phyloP scores from a whole-genome alignment of 2,888 invertebrate species.

The Tenthredo scrophulariae region DNA sequence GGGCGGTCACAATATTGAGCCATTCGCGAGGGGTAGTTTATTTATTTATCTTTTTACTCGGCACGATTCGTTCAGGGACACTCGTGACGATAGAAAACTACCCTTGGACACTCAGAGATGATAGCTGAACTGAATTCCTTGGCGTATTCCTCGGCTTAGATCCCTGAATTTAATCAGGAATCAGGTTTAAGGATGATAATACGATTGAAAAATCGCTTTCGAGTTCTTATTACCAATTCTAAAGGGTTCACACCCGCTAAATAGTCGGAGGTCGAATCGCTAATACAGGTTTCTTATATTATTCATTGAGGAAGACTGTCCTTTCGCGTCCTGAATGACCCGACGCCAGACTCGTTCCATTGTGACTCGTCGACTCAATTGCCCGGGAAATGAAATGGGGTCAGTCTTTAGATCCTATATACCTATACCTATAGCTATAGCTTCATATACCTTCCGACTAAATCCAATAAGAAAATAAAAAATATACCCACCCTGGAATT shows the following conservation, averaged over 20 bases:
- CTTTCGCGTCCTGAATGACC: constrained; percentile 32
- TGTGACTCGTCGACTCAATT: constrained; percentile 55
- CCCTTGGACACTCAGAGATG: constrained; percentile 12
- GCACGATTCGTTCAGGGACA: constrained; percentile 31
- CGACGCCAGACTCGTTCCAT: constrained; percentile 47
- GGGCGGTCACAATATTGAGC: constrained; percentile 47
- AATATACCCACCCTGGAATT: background rate
- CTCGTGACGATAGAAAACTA: constrained; percentile 11
- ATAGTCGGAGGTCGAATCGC: constrained; percentile 11
- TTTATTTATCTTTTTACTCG: constrained; percentile 48
- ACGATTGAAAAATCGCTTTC: background rate
- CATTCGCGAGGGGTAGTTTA: constrained; percentile 35
- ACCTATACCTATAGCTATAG: constrained; percentile 16
- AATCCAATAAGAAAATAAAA: constrained; percentile 47
- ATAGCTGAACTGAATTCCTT: background rate
- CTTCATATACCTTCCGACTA: background rate
- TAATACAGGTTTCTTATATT: constrained; percentile 4
- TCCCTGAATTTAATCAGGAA: background rate
- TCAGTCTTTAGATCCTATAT: constrained; percentile 32
- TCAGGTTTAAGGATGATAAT: background rate
- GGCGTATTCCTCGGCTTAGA: background rate
- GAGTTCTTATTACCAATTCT: background rate
- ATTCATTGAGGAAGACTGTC: constrained; percentile 27
- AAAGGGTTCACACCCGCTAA: background rate
- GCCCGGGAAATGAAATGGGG: constrained; percentile 54